Base-by-base conservation (phyloP, 2,797 vertebrate genomes). In the Coranthus polyacanthus region DNA sequence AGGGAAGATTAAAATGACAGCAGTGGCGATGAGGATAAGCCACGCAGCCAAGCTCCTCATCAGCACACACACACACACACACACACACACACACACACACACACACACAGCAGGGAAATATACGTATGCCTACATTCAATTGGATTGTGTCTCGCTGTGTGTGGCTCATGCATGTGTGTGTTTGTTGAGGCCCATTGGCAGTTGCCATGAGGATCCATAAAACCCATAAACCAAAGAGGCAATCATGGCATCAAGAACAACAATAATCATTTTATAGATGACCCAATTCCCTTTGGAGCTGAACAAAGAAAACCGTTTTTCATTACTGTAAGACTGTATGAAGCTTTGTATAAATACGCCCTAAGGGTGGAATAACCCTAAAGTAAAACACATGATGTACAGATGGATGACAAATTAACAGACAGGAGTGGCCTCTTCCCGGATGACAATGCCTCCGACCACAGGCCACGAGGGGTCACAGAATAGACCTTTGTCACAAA, bases 1-100 rank as follows among this genome's bases (percentile, higher is more conserved):
- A 55, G 42, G 46, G 24, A 44, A 75, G 81, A 82, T 85, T 85
- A 77, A 71, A 81, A 49, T 73, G 77, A 64, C 79, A 67, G 77
- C 81, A 69, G 77, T 61, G 65, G 26, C 60, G 17, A 37, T 58
- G 75, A 50, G 62, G 75, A 72, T 86, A 57, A 86, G 43, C 56
- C 70, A 75, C 68, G 59, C 20, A 64, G 56, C 46, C 75, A 70
- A 68, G 61, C 54, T 52, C 46, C 38, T 71, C 50, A 67, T 46
- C 51, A 45, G 34, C 38, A 60, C 38, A 53, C 49, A 34, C 44
- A 60, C 41, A 42, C 45, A 51, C 57, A 47, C 12, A 50, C 55
- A 59, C 47, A 63, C 26, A 22, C 49, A 63, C 63, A 67, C 55
- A 65, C 39, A 54, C 18, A 51, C 13, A 16, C 21, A 62, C 11